Evolutionary conservation across 2,888 invertebrate species (phyloP).

Genomic region (Chalcis sispes): DNA sequence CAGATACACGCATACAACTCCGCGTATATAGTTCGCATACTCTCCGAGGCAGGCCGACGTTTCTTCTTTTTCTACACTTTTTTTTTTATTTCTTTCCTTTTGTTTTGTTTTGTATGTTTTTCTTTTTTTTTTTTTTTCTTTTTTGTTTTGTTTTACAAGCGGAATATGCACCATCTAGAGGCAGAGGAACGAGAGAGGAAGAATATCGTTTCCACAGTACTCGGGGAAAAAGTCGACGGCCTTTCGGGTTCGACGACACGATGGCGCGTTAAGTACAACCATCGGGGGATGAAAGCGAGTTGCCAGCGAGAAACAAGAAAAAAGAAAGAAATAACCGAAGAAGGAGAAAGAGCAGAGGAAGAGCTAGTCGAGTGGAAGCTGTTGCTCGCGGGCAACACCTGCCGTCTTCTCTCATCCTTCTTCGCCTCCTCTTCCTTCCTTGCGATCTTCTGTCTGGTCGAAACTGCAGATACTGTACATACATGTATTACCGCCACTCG

Average conservation of each 20-base stretch:
- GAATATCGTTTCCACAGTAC: not conserved
- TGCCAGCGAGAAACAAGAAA: slow-evolving; percentile 30
- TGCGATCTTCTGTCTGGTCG: not conserved
- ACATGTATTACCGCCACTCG: not conserved
- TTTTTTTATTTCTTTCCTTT: no score
- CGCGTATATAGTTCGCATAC: not conserved
- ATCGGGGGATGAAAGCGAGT: slow-evolving; percentile 50
- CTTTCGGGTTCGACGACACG: slow-evolving; percentile 61
- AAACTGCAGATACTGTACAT: slow-evolving; percentile 18
- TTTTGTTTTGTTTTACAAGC: slow-evolving; percentile 21
- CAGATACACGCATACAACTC: slow-evolving; percentile 2
- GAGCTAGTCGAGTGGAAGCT: slow-evolving; percentile 35
- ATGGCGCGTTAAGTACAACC: slow-evolving; percentile 49
- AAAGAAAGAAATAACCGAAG: slow-evolving; percentile 19
- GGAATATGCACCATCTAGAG: no score
- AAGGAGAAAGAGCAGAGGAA: not conserved
- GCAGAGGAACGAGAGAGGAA: not conserved
- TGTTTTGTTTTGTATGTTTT: not conserved
- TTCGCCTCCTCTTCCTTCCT: not conserved
- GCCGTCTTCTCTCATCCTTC: slow-evolving; percentile 23
- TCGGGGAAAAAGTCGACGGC: slow-evolving; percentile 58
- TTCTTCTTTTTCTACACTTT: no score
- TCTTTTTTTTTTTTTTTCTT: not conserved
- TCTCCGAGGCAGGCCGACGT: no score
- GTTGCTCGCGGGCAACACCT: slow-evolving; percentile 48